A percentile compares a stretch with the other conserved stretches of the same genome.
These are phyloP conservation scores for Otus sunia DNA, from an alignment of 2,113 vertebrate species.

Conservation along the genomic window DNA sequence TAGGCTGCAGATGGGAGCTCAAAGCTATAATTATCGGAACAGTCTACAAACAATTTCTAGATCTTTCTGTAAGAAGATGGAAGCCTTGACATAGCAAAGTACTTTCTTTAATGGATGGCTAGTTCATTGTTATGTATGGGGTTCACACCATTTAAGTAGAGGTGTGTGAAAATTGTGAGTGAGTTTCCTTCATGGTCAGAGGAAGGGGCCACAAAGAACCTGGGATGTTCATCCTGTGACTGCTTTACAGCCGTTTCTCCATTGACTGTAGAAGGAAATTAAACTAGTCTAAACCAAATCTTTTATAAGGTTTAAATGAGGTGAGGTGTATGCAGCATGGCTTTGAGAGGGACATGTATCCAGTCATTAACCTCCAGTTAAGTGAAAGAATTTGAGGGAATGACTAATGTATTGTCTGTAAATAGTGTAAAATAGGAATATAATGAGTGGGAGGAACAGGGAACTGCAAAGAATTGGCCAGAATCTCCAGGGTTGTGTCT, in stretches of 20 bases:
- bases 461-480: not conserved
- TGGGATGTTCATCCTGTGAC: not conserved
- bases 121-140: fast-evolving
- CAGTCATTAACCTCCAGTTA: not conserved
- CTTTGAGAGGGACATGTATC: not conserved
- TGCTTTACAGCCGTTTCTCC: not conserved
- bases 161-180: not conserved
- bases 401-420: not conserved
- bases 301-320: not conserved
- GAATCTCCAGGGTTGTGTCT: not conserved
- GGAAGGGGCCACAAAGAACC: not conserved
- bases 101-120: not conserved
- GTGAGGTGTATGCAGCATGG: not conserved
- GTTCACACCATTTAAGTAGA: not conserved
- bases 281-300: not conserved
- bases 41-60: not conserved
- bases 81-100: not conserved
- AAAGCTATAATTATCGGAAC: not conserved
- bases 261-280: not conserved
- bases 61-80: not conserved
- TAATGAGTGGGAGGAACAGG: not conserved
- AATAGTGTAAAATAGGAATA: not conserved
- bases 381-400: not conserved
- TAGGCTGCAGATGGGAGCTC: not conserved
- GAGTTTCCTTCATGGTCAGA: not conserved